A percentile compares a stretch with the other conserved stretches of the same genome.
These are phyloP conservation scores for Gryon sp. DNA, from an alignment of 1,140 invertebrate genomes.

Conservation along the genomic window DNA sequence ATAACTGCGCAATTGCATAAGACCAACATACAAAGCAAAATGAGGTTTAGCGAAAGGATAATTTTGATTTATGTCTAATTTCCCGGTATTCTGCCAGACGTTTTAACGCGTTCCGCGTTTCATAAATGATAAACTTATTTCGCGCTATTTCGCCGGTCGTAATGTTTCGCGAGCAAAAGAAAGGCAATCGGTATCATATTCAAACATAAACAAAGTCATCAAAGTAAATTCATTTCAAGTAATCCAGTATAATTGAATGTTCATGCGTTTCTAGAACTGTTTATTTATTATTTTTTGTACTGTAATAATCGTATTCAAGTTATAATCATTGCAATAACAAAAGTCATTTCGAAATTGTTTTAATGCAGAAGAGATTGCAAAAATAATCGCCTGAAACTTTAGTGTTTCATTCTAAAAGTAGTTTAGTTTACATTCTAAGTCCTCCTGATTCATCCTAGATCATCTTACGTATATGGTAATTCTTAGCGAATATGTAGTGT, in stretches of 20 bases:
- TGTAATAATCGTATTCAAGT: background rate
- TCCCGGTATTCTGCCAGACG: slow-evolving; percentile 67
- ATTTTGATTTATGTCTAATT: slow-evolving; percentile 75
- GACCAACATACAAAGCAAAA: slow-evolving; percentile 34
- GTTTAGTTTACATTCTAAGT: background rate
- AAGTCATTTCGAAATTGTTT: too few species aligned
- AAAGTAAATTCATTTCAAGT: slow-evolving; percentile 11
- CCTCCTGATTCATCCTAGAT: slow-evolving; percentile 25
- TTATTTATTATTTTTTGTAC: too few species aligned
- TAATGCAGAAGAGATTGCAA: background rate
- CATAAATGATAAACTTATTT: slow-evolving; percentile 70
- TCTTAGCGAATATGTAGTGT: slow-evolving; percentile 2
- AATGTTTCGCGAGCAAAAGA: slow-evolving; percentile 11
- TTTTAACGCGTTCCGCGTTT: slow-evolving; percentile 65
- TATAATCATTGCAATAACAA: too few species aligned
- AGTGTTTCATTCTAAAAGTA: background rate
- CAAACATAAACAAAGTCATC: slow-evolving; percentile 21
- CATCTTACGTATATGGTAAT: slow-evolving; percentile 28
- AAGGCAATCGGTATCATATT: background rate
- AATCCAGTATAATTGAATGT: slow-evolving; percentile 24
- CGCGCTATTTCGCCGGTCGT: slow-evolving; percentile 38
- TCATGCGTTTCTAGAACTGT: too few species aligned
- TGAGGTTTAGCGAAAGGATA: slow-evolving; percentile 59
- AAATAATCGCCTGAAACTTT: background rate
- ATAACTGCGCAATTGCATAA: slow-evolving; percentile 19